Conservation (phyloP, 2,888 invertebrate species). For the Noctua janthe region DNA sequence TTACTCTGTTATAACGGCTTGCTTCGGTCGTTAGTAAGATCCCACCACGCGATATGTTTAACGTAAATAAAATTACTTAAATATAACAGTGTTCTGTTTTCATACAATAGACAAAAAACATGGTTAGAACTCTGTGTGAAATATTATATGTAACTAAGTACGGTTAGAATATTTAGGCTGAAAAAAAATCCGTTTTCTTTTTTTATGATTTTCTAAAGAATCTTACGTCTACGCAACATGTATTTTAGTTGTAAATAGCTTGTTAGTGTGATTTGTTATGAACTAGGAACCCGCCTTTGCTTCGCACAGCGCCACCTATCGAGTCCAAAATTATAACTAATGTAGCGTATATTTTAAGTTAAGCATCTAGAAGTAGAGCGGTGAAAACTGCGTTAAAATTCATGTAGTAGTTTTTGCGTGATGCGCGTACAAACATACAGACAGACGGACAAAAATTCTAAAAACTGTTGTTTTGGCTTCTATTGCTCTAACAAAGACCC, state of each 20-base stretch:
- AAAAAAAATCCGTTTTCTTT: background rate
- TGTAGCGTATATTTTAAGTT: no score
- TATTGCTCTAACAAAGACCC: no score
- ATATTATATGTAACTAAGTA: constrained; percentile 7
- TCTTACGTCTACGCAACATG: no score
- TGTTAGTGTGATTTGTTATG: background rate
- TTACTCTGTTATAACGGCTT: constrained; percentile 71
- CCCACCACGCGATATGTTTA: constrained; percentile 69
- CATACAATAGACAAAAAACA: constrained; percentile 15
- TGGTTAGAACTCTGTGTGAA: constrained; percentile 16
- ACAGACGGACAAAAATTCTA: no score
- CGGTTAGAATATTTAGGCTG: background rate
- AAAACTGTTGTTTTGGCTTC: no score
- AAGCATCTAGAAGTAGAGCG: no score
- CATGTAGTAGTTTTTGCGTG: no score
- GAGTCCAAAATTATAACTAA: no score
- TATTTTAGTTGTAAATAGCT: background rate
- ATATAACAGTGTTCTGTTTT: constrained; percentile 44
- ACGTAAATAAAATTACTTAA: constrained; percentile 73
- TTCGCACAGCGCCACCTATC: no score
- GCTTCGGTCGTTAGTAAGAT: constrained; percentile 73
- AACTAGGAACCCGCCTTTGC: no score
- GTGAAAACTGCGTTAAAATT: no score
- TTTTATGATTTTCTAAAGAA: background rate
- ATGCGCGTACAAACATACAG: no score